phyloP scores from a whole-genome alignment of 2,888 invertebrate genomes.

The Nephrotoma appendiculata region DNA sequence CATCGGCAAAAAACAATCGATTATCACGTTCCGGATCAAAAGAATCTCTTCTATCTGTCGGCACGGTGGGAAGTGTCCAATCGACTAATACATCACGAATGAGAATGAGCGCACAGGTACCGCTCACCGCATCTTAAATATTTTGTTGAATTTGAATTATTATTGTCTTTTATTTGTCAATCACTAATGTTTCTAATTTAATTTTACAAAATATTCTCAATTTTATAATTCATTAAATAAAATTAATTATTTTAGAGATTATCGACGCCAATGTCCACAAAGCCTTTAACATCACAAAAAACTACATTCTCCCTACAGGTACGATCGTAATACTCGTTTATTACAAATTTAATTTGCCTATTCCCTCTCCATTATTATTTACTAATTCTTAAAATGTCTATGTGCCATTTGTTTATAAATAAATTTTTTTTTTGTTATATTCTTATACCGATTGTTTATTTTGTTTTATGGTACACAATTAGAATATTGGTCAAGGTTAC shows the following conservation, averaged over 20 bases:
- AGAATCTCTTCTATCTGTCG: conserved; percentile 61
- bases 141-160: background rate
- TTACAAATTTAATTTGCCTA: background rate
- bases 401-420: background rate
- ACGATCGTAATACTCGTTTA: conserved; percentile 7
- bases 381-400: background rate
- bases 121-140: conserved; percentile 6
- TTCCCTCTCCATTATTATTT: background rate
- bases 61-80: conserved; percentile 42
- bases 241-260: conserved; percentile 11
- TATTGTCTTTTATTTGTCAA: conserved; percentile 4
- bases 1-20: conserved; percentile 50
- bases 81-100: conserved; percentile 36
- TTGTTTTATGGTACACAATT: background rate
- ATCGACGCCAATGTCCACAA: conserved; percentile 9
- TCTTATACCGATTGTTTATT: background rate
- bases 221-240: background rate
- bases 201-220: background rate
- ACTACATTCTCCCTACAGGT: conserved; percentile 16
- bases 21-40: conserved; percentile 65
- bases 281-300: conserved; percentile 13
- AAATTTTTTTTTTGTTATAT: background rate
- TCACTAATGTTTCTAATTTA: background rate
- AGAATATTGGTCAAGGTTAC: background rate
- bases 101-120: conserved; percentile 26